Percentiles rank a stretch among this genome's conserved stretches.
phyloP scores from a whole-genome alignment of 2,888 invertebrate genomes.

The Magallana nippona region DNA sequence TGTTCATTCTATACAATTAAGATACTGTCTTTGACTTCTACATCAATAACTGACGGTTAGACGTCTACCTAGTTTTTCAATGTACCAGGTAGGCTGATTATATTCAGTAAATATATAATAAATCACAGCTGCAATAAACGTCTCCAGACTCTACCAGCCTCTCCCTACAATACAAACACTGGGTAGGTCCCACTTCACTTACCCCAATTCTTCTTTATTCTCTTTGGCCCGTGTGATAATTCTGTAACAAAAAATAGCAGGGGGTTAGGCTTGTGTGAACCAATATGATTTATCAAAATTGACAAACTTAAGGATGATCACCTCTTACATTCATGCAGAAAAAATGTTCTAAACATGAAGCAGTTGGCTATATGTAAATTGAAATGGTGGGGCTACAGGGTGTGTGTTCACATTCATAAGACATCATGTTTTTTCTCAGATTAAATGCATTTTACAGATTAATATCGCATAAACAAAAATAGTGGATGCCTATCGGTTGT shows the following conservation, averaged over 20 bases:
- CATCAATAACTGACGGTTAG: no score
- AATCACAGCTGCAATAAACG: no score
- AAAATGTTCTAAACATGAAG: neutral
- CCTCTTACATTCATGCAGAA: neutral
- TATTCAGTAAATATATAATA: no score
- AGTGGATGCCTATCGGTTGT: neutral
- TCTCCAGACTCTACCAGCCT: no score
- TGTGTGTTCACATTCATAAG: neutral
- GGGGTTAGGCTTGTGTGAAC: neutral
- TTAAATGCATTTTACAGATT: conserved; percentile 9
- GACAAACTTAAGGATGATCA: no score
- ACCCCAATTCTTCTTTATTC: conserved; percentile 44
- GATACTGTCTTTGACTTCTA: no score
- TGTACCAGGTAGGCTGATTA: no score
- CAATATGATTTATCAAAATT: no score
- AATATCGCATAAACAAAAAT: conserved; percentile 24
- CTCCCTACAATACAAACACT: neutral
- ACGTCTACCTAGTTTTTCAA: no score
- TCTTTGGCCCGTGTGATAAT: conserved; percentile 42
- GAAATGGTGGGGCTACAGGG: neutral
- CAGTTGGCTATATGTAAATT: neutral
- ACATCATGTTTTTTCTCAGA: neutral
- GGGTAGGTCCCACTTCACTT: neutral
- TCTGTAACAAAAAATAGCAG: conserved; percentile 15
- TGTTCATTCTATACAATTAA: no score